A percentile compares a stretch with the other conserved stretches of the same genome.
Evolutionary conservation across 2,888 invertebrate species (phyloP).

Genomic region (Sussaba pulchella): DNA sequence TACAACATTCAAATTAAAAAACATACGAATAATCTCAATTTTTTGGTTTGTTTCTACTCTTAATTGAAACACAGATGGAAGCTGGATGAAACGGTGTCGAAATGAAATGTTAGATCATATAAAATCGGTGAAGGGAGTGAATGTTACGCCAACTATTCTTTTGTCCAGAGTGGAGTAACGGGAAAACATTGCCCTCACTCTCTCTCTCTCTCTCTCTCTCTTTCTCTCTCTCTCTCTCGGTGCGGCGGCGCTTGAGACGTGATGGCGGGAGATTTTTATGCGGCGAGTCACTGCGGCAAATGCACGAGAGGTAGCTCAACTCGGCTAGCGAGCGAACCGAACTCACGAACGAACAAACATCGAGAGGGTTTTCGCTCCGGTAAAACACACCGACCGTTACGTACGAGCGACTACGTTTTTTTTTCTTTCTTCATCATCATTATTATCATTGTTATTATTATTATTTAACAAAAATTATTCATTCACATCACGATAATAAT

Average conservation of each 20-base stretch:
- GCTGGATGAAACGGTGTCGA: not conserved
- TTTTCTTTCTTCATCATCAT: slow-evolving; percentile 3
- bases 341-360: slow-evolving; percentile 9
- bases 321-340: slow-evolving; percentile 15
- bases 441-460: not conserved
- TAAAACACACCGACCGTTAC: slow-evolving; percentile 62
- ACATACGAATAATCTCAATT: too few relatives aligned
- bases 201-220: too few relatives aligned
- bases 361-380: slow-evolving; percentile 58
- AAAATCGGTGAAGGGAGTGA: slow-evolving; percentile 32
- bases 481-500: slow-evolving; percentile 61
- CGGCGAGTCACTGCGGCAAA: slow-evolving; percentile 52
- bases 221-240: too few relatives aligned
- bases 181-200: slow-evolving; percentile 50
- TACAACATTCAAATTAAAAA: too few relatives aligned
- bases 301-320: slow-evolving; percentile 12
- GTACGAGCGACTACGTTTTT: slow-evolving; percentile 42
- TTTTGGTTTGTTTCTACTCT: not conserved
- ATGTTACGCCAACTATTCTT: slow-evolving; percentile 61
- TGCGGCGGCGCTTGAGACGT: not conserved
- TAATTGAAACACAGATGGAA: slow-evolving; percentile 1
- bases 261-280: slow-evolving; percentile 44
- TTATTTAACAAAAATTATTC: not conserved
- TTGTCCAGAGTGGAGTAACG: slow-evolving; percentile 58
- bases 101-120: slow-evolving; percentile 40